Evolutionary conservation across 2,888 invertebrate genomes (phyloP).

Genomic region (Lasioglossum marginatum): DNA sequence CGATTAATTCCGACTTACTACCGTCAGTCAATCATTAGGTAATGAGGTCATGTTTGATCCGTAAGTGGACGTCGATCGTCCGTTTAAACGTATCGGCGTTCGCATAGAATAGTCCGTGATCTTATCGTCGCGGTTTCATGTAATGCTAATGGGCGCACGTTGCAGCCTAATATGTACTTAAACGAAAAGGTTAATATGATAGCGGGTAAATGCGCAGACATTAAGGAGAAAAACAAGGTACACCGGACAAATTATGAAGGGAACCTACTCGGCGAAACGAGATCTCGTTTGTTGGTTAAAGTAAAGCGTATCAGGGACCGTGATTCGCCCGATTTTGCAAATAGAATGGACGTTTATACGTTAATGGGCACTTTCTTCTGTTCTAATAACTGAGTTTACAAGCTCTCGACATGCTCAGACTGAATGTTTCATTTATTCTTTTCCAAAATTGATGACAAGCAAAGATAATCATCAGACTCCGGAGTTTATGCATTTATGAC

Average conservation of each 20-base stretch:
- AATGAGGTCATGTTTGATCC: slow-evolving; percentile 47
- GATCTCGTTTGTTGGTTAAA: slow-evolving; percentile 49
- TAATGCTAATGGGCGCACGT: slow-evolving; percentile 60
- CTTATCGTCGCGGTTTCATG: slow-evolving; percentile 57
- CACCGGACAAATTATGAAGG: slow-evolving; percentile 56
- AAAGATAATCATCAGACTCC: not conserved
- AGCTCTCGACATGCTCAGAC: not conserved
- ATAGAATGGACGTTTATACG: slow-evolving; percentile 12
- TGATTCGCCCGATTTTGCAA: slow-evolving; percentile 26
- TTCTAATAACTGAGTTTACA: not conserved
- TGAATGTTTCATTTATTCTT: not conserved
- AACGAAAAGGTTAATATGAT: slow-evolving; percentile 62
- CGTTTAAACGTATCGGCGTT: slow-evolving; percentile 46
- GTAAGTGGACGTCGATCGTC: slow-evolving; percentile 56
- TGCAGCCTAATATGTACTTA: slow-evolving; percentile 56
- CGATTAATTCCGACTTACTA: slow-evolving; percentile 46
- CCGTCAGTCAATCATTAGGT: slow-evolving; percentile 61
- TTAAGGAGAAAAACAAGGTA: slow-evolving; percentile 48
- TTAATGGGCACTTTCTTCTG: slow-evolving; percentile 24
- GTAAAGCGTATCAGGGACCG: slow-evolving; percentile 25
- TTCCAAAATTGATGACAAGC: not conserved
- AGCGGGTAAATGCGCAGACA: slow-evolving; percentile 55
- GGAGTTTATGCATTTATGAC: too few relatives aligned
- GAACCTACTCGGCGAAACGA: slow-evolving; percentile 44
- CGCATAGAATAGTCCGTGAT: slow-evolving; percentile 45